phyloP scores from a whole-genome alignment of 1,140 invertebrate species.

The Leptopilina boulardi region DNA sequence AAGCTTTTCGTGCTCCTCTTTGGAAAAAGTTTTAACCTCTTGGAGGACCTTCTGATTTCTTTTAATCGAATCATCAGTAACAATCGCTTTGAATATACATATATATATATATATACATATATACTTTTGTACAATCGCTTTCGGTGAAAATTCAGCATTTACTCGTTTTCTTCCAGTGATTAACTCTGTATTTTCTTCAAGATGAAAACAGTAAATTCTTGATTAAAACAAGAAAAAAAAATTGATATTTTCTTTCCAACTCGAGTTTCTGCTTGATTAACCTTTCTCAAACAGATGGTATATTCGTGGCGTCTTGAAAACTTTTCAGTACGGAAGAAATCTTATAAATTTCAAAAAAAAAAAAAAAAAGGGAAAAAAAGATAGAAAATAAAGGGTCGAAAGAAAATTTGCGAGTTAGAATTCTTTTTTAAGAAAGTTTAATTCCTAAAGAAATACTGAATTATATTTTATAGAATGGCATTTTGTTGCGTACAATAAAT shows the following conservation, averaged over 20 bases:
- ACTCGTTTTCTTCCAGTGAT: slow-evolving; percentile 4
- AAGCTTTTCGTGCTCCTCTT: slow-evolving; percentile 48
- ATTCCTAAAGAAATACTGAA: not conserved
- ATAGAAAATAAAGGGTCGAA: not conserved
- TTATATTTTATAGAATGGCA: not conserved
- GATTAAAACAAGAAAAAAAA: slow-evolving; percentile 13
- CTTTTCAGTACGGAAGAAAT: slow-evolving; percentile 3
- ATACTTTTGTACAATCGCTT: slow-evolving; percentile 2
- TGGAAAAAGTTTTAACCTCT: slow-evolving; percentile 56
- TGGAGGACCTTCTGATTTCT: slow-evolving; percentile 56
- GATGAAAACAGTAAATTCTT: not conserved
- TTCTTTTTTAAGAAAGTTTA: not conserved
- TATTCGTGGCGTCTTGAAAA: slow-evolving; percentile 9
- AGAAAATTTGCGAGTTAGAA: not conserved
- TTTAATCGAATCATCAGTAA: slow-evolving; percentile 44
- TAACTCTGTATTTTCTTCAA: not conserved
- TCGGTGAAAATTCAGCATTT: not conserved
- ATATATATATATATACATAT: no score
- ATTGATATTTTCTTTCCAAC: slow-evolving; percentile 19
- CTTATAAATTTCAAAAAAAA: slow-evolving; percentile 12
- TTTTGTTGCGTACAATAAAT: no score
- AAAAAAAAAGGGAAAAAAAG: no score
- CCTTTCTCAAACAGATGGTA: slow-evolving; percentile 26
- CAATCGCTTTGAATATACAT: slow-evolving; percentile 26
- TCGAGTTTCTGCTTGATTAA: slow-evolving; percentile 6